Evolutionary conservation across 2,113 vertebrate species (phyloP), one percentile per base, ranked within the genome.

Genomic region (Trogon surrucura): DNA sequence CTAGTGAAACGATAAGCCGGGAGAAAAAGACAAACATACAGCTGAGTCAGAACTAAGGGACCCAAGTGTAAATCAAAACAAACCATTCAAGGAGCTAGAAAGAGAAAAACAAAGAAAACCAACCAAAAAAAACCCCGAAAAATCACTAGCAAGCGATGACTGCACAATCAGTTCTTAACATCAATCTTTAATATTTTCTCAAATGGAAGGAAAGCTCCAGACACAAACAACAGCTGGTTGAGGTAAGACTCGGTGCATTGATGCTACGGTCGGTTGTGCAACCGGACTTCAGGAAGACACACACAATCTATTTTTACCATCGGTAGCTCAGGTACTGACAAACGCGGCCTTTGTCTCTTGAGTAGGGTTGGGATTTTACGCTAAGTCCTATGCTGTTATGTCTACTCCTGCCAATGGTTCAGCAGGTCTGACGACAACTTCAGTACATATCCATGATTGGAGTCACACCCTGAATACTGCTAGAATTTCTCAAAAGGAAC

Each of bases 321-420:
- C 6, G 5, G 53, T 5, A 69, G 57, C 48, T 64, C 79, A 65
- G 61, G 73, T 82, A 54, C 34, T n/a, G 34, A 57, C 47, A 44
- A 58, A 36, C 47, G 44, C 0, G 0, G 4, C 6, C 61, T 73
- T 11, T 11, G 16, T 5, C 9, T 12, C 82, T 58, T 38, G 16
- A 57, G 30, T 5, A 38, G 38, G 20, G n/a, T 1, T 84, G 30
- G 23, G 34, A 11, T 36, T 58, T 80, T 18, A 56, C 1, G 0
- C 4, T 1, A 20, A 48, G 23, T 41, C 57, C 23, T 32, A 44
- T 1, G 0, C 61, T n/a, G 47, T 13, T 69, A 51, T 2, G 32
- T 25, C 61, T 61, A 8, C 27, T 82, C 36, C 73, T 45, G 34
- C 9, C 70, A 64, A 27, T 13, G 62, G 30, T 13, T 78, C 20